Base-by-base conservation (phyloP, 2,113 vertebrate genomes). In the Gallinago media region DNA sequence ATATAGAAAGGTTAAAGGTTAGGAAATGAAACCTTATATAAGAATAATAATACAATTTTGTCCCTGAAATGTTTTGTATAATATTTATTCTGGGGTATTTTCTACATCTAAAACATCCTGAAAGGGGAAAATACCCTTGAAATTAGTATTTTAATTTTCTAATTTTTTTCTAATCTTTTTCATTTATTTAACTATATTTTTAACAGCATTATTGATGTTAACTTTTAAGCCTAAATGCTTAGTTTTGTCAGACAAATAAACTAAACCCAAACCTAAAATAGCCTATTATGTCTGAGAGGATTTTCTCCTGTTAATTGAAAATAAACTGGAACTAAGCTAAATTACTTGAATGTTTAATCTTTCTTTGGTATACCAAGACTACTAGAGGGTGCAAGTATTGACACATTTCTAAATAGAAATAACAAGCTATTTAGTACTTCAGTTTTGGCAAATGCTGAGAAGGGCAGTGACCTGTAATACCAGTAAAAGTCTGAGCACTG, bases 251-350 rank as follows among this genome's bases (percentile, higher is more conserved):
- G 93, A 93, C 90, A 97, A 97, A 96, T 85, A 95, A 96, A 97
- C 63, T 88, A 95, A 96, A 94, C 68, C 82, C 79, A 97, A 97
- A 94, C 91, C 65, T 86, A 94, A 95, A 96, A 94, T 66, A 97
- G 88, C 75, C 50, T 96, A 92, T 97, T 61, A 63, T 61, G 46
- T 93, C 86, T 97, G 95, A 96, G 94, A 98, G 76, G 95, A 97
- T 97, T 98, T 98, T 97, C 85, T 93, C 49, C 93, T 88, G 75
- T 92, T 98, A 98, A 98, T 96, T 97, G 95, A 97, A 98, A 98
- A 97, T 93, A 95, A 98, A 96, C 58, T 81, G 94, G 93, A 98
- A 92, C 81, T 96, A 98, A 97, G 94, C 95, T 94, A 96, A 97
- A 97, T 97, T 95, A 91, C 97, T 96, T 95, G 84, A 96, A 91